Base-by-base conservation (phyloP, 2,113 vertebrate genomes). In the Cygnus atratus region DNA sequence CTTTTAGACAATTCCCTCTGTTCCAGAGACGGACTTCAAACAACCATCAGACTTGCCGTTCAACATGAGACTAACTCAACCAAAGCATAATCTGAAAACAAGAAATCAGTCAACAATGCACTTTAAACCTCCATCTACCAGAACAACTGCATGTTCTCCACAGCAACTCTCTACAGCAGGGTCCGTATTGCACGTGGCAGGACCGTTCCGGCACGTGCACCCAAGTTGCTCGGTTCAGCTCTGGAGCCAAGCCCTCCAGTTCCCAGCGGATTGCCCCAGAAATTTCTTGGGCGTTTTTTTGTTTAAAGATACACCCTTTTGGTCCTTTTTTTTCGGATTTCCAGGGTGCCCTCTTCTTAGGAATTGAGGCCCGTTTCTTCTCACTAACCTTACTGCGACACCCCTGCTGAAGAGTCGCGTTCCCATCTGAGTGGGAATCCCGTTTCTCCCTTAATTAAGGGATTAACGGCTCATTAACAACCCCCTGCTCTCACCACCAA, bases 151-250 rank as follows among this genome's bases (percentile, higher is more conserved):
- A 20, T 0, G 1, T 31, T 75, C 52, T 61, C 62, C 86, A 75
- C 29, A 20, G 4, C 0, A 28, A 6, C 6, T 67, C 55, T 29
- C 8, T 2, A 15, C 43, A 58, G 31, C 5, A 41, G 28, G 41
- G 77, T 16, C 15, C 10, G 39, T 31, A 6, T 16, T 70, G 46
- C 46, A 18, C 3, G 19, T n/a, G 3, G 55, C 52, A 52, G 54
- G n/a, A 63, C 71, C 55, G 61, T 16, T 52, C 20, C 70, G 71
- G 39, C 48, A 43, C 0, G 0, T 24, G 33, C 77, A 58, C 1
- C 31, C 6, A 1, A 46, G 37, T 28, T 1, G 0, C 43, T 62
- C 22, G 5, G 58, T 3, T 62, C 41, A 28, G 48, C 61, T 39
- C n/a, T 4, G 2, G 33, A 73, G 35, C 7, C 33, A 58, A 72